A percentile compares a stretch with the other conserved stretches of the same genome.
phyloP scores from a whole-genome alignment of 2,888 invertebrate species.

The Volucella zonaria region DNA sequence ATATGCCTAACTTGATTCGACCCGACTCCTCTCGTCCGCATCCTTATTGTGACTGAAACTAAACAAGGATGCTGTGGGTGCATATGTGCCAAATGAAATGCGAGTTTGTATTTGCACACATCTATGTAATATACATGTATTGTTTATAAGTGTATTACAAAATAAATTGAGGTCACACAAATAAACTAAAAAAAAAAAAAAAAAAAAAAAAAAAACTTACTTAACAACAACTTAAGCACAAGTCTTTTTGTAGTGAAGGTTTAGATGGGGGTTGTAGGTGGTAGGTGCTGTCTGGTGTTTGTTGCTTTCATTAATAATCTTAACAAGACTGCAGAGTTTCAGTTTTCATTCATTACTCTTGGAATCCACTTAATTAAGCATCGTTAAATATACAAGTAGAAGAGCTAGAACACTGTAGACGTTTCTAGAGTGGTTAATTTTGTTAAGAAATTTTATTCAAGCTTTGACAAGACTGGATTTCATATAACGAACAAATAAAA shows the following conservation, averaged over 20 bases:
- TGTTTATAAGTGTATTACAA: slow-evolving; percentile 44
- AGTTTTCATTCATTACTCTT: background rate
- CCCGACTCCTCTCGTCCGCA: background rate
- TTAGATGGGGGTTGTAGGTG: slow-evolving; percentile 8
- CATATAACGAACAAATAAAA: too few species aligned
- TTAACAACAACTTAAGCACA: slow-evolving; percentile 35
- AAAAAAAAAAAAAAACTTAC: slow-evolving; percentile 11
- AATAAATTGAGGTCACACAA: slow-evolving; percentile 61
- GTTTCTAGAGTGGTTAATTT: too few species aligned
- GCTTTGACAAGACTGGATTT: too few species aligned
- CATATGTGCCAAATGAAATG: slow-evolving; percentile 47
- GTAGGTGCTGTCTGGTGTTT: background rate
- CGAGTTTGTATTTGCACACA: slow-evolving; percentile 2
- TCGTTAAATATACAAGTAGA: too few species aligned
- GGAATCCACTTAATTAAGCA: background rate
- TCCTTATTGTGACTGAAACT: slow-evolving; percentile 25
- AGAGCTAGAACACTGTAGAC: too few species aligned
- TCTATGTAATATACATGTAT: slow-evolving; percentile 11
- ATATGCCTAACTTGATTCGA: background rate
- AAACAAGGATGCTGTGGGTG: slow-evolving; percentile 34
- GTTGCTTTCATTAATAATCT: slow-evolving; percentile 40
- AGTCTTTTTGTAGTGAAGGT: background rate
- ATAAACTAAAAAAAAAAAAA: slow-evolving; percentile 36
- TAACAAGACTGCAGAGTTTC: slow-evolving; percentile 4
- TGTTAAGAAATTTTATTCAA: too few species aligned